Conservation (phyloP, 2,797 vertebrate genomes). For the Nannoperca australis region DNA sequence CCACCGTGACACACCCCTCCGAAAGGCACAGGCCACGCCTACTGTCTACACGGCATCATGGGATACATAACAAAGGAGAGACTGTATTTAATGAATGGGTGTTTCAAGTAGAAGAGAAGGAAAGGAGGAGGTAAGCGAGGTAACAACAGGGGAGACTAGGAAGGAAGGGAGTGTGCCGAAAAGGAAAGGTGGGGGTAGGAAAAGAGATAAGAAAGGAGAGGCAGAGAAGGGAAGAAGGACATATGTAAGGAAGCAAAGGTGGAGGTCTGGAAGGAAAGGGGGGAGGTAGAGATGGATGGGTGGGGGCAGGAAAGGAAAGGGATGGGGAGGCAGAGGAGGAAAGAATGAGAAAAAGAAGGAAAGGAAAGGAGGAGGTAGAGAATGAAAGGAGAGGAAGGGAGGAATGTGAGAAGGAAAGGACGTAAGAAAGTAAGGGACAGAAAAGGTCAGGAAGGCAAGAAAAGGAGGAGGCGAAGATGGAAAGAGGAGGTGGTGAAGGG, state of each 20-base stretch:
- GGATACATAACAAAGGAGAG: not conserved
- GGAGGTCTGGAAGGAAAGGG: not conserved
- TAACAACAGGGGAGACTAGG: no score
- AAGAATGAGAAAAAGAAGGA: not conserved
- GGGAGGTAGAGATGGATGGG: not conserved
- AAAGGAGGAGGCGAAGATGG: not conserved
- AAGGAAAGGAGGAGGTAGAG: not conserved
- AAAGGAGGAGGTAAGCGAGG: not conserved
- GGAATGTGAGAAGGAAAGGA: not conserved
- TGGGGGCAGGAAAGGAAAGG: not conserved
- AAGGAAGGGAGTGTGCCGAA: not conserved
- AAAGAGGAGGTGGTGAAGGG: not conserved
- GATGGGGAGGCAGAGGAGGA: not conserved
- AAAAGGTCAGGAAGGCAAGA: no score
- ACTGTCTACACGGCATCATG: constrained; percentile 82
- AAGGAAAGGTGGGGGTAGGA: not conserved
- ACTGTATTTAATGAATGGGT: not conserved
- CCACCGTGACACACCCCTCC: constrained; percentile 92
- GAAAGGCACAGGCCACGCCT: constrained; percentile 90
- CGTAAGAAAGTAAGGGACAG: no score
- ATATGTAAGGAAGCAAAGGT: not conserved
- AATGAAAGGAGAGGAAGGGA: not conserved
- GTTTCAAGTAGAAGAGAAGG: not conserved
- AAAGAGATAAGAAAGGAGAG: no score
- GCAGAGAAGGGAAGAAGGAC: not conserved